A percentile compares a stretch with the other conserved stretches of the same genome.
Conservation (phyloP, 2,113 vertebrate species). For the Oostethus manadensis region DNA sequence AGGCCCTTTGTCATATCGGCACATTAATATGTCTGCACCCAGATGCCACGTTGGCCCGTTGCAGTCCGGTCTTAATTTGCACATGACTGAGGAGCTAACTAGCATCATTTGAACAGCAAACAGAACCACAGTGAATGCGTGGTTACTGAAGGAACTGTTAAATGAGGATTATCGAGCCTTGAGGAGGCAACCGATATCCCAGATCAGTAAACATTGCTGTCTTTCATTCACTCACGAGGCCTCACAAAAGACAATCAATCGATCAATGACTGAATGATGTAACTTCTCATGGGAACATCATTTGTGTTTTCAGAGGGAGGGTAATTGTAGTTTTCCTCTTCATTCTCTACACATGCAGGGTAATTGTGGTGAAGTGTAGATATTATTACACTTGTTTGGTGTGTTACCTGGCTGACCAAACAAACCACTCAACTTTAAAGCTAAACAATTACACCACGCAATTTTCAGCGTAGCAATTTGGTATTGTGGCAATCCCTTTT, state of each 20-base stretch:
- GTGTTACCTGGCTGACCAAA: no score
- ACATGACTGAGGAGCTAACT: no score
- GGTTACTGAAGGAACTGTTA: neutral
- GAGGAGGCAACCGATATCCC: neutral
- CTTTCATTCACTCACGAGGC: neutral
- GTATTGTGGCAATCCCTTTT: no score
- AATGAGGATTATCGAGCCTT: neutral
- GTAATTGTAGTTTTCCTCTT: no score
- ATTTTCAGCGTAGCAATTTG: no score
- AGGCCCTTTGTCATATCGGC: no score
- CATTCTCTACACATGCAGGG: no score
- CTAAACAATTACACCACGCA: no score
- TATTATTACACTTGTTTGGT: neutral
- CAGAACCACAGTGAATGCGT: neutral
- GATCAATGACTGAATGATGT: conserved; percentile 8
- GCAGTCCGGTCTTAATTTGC: no score
- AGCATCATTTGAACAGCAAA: neutral
- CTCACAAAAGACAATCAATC: conserved; percentile 5
- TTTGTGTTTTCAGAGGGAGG: neutral
- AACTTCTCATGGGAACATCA: neutral
- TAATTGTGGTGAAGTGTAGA: neutral
- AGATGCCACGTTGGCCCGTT: no score
- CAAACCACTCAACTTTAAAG: no score
- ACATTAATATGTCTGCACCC: no score
- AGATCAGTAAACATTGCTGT: neutral